Base-by-base conservation (phyloP, 2,888 invertebrate species). In the Diarsia mendica region DNA sequence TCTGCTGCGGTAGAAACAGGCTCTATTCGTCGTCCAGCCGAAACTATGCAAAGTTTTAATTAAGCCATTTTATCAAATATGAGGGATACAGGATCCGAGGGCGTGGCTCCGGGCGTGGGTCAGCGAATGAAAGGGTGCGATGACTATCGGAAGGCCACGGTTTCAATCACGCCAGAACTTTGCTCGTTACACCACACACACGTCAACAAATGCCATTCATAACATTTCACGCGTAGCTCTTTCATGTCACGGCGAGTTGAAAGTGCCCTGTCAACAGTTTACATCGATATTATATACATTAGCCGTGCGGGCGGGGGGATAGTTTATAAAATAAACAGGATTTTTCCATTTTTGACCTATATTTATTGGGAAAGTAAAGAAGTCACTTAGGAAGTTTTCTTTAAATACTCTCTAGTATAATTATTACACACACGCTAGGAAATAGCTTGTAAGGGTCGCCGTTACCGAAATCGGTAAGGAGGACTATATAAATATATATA, bases 121-220 rank as follows among this genome's bases (percentile, higher is more conserved):
- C 92, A 91, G 89, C 85, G 87, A 90, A 91, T 93, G 92, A 93
- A 93, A 93, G 92, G 94, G 91, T 89, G 89, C 91, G 95, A 95
- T 95, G 93, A 91, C 91, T 94, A 95, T 95, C 95, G 90, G 86
- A 85, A 89, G 89, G 89, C 89, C 86, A 88, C 89, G 91, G 93
- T 94, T 95, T 94, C 95, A 95, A 95, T 95, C 94, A 92, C 90
- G 91, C 89, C 90, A 89, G 91, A 95, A 94, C 92, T 95, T 94
- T 87, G 91, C 92, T 93, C 94, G 93, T 93, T 93, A 93, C 90
- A 90, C 89, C 90, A 88, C 89, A 91, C 85, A 92, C 89, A 90
- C 89, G 91, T 90, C 91, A 90, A 91, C 90, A 89, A 87, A 90
- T 87, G 88, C 89, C 90, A 91, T 93, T 94, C 91, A 91, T 90